Percentiles rank a stretch among this genome's conserved stretches.
Conservation (phyloP, 2,888 invertebrate genomes). For the Mylabris sibirica region DNA sequence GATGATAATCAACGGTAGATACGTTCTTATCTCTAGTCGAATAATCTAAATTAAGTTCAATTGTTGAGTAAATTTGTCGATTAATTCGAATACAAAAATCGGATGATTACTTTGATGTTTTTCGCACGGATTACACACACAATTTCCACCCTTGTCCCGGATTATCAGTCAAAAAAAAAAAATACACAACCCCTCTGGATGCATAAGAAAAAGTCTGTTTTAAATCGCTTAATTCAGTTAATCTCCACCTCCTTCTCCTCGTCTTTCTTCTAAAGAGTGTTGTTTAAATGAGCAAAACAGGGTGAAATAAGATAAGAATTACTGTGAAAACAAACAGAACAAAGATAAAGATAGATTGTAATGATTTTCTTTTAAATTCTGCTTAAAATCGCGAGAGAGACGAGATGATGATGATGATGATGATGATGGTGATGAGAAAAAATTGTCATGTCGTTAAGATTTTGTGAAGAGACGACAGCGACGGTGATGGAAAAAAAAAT, state of each 20-base stretch:
- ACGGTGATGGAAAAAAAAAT: slow-evolving; percentile 31
- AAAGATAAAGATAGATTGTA: neutral
- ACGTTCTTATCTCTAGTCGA: slow-evolving; percentile 49
- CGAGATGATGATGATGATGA: too few relatives aligned
- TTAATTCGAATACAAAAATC: neutral
- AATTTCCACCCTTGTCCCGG: neutral
- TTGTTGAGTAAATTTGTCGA: neutral
- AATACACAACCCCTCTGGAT: neutral
- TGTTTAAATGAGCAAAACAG: slow-evolving; percentile 10
- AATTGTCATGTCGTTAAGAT: slow-evolving; percentile 37
- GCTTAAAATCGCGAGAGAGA: neutral
- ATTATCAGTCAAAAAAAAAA: neutral
- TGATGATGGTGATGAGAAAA: slow-evolving; percentile 26
- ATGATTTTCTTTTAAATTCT: neutral
- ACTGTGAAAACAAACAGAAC: neutral
- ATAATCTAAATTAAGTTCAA: slow-evolving; percentile 55
- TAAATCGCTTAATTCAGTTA: slow-evolving; percentile 14
- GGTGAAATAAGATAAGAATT: slow-evolving; percentile 3
- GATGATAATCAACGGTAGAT: slow-evolving; percentile 57
- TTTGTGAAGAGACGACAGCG: slow-evolving; percentile 31
- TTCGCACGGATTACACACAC: neutral
- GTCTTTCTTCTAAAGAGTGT: too few relatives aligned
- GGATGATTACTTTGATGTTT: slow-evolving; percentile 2
- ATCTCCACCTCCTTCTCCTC: neutral
- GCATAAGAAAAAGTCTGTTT: neutral